Evolutionary conservation across 2,113 vertebrate species (phyloP).

Genomic region (Ochotona curzoniae): DNA sequence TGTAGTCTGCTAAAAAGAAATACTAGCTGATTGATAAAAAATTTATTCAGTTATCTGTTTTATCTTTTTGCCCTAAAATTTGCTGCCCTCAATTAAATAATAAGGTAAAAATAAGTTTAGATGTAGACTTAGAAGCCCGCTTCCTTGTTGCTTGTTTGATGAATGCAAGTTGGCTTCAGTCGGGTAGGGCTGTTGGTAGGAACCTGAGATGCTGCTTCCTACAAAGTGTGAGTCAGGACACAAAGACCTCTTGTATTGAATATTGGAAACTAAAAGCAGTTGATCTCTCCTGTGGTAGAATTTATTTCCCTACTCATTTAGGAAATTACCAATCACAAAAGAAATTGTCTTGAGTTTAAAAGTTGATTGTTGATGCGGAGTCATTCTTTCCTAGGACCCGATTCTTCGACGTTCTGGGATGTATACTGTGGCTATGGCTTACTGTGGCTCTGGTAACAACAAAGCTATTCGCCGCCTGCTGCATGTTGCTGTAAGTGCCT

Average conservation of each 20-base stretch:
- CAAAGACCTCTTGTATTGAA: not conserved
- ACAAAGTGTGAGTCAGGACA: not conserved
- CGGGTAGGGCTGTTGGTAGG: not conserved
- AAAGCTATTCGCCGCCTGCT: constrained; percentile 98
- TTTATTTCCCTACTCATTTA: constrained; percentile 41
- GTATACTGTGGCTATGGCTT: constrained; percentile 99
- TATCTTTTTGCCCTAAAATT: not conserved
- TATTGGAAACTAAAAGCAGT: not conserved
- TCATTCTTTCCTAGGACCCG: constrained; percentile 91
- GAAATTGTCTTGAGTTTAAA: constrained; percentile 13
- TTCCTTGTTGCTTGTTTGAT: constrained; percentile 47
- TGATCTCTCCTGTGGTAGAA: not conserved
- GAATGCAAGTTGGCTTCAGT: not conserved
- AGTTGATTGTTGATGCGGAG: constrained; percentile 32
- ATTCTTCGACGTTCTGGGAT: constrained; percentile 98
- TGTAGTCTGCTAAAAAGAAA: constrained; percentile 13
- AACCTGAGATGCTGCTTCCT: constrained; percentile 20
- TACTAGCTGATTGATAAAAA: not conserved
- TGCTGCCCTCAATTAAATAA: constrained; percentile 34
- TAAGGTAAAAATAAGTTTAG: constrained; percentile 34
- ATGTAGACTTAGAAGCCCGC: constrained; percentile 21
- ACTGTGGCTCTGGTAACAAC: constrained; percentile 99
- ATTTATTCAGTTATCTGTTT: constrained; percentile 5
- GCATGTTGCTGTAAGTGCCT: constrained; percentile 96
- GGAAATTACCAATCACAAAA: constrained; percentile 25